Conservation (phyloP, 2,797 vertebrate genomes). For the Pseudochirops corinnae region DNA sequence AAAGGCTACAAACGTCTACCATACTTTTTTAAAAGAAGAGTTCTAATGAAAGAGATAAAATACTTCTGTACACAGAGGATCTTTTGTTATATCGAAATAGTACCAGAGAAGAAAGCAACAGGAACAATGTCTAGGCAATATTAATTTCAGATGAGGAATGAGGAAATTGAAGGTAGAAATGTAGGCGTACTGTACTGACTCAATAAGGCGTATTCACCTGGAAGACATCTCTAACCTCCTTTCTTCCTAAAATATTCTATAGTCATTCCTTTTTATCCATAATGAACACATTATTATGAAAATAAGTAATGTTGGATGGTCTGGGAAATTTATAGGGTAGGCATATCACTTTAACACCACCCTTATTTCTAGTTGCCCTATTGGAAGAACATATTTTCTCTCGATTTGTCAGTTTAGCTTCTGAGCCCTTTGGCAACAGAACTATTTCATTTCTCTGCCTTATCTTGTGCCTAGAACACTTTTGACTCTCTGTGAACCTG, state of each 20-base stretch:
- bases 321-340: not conserved
- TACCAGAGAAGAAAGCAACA: not conserved
- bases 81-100: not conserved
- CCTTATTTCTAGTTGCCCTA: not conserved
- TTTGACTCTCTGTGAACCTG: not conserved
- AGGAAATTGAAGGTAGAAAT: constrained; percentile 16
- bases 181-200: not conserved
- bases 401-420: not conserved
- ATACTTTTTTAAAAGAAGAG: not conserved
- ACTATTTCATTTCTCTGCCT: not conserved
- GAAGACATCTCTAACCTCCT: not conserved
- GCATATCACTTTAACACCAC: not conserved
- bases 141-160: constrained; percentile 23
- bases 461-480: not conserved
- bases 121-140: not conserved
- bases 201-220: not conserved
- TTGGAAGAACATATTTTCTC: not conserved
- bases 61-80: not conserved
- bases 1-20: not conserved
- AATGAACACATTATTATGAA: constrained; percentile 16
- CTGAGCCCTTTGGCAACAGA: not conserved
- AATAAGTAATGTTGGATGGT: not conserved
- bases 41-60: not conserved
- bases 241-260: not conserved
- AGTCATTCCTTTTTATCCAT: not conserved